A percentile compares a stretch with the other conserved stretches of the same genome.
Conservation (phyloP, 23 tunicate species). For the Clavelina lepadiformis region DNA sequence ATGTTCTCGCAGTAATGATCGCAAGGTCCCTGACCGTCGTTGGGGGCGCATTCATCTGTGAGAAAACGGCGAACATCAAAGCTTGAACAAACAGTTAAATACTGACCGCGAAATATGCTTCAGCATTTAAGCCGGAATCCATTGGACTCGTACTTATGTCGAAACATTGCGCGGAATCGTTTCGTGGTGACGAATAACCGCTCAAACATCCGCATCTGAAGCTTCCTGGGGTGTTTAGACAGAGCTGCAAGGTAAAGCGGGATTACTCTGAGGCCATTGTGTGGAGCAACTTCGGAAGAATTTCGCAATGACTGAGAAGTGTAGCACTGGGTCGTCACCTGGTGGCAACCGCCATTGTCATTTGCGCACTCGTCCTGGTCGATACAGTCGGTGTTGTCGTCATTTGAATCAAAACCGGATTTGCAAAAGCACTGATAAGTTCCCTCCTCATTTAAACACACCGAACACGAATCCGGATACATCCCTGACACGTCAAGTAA, state of each 20-base stretch:
- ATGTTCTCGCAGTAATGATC: constrained; percentile 72
- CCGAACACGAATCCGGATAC: constrained; percentile 36
- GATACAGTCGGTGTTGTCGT: constrained; percentile 51
- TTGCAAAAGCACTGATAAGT: constrained; percentile 53
- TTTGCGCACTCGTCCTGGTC: constrained; percentile 66
- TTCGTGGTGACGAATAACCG: constrained; percentile 6
- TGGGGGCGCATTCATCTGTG: constrained; percentile 89
- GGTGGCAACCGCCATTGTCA: constrained; percentile 75
- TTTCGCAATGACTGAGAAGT: no score
- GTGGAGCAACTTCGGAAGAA: no score
- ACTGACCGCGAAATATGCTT: no score
- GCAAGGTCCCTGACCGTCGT: constrained; percentile 46
- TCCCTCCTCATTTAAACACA: constrained; percentile 44
- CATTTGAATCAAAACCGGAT: constrained; percentile 36
- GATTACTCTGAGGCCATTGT: no score
- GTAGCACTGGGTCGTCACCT: constrained; percentile 20
- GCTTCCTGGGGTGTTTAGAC: constrained; percentile 53
- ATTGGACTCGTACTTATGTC: background rate
- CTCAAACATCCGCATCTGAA: constrained; percentile 40
- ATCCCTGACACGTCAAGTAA: constrained; percentile 44
- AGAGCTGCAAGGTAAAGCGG: constrained; percentile 19
- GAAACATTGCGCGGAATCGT: background rate
- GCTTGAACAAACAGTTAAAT: no score
- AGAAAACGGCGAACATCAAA: no score
- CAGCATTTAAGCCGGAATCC: no score